Evolutionary conservation across 2,797 vertebrate species (phyloP).

Genomic region (Clamator glandarius): DNA sequence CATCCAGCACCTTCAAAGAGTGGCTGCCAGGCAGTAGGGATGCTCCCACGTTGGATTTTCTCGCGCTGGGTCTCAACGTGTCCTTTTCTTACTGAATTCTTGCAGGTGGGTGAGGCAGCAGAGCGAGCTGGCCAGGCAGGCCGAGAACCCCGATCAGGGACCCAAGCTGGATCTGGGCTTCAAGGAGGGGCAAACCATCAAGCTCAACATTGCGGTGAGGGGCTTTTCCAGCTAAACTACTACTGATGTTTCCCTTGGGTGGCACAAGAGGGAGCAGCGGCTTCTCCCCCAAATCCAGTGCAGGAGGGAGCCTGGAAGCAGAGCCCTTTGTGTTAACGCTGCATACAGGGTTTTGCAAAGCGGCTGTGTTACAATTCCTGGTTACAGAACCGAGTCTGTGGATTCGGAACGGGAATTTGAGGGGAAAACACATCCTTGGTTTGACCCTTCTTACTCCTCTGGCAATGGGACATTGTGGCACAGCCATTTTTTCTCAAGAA

Average conservation of each 20-base stretch:
- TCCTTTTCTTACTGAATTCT: not conserved
- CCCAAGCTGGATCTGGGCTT: slow-evolving; percentile 95
- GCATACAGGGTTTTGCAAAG: not conserved
- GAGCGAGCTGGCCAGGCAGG: slow-evolving; percentile 88
- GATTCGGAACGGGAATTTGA: not conserved
- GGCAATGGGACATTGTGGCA: fast-evolving
- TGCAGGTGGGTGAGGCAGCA: slow-evolving; percentile 96
- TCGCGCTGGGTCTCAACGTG: fast-evolving
- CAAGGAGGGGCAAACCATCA: slow-evolving; percentile 98
- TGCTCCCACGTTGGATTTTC: not conserved
- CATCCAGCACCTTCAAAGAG: not conserved
- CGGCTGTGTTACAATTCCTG: not conserved
- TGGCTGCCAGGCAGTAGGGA: not conserved
- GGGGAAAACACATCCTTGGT: not conserved
- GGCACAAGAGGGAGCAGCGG: not conserved
- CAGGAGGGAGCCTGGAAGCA: not conserved
- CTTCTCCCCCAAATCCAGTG: fast-evolving
- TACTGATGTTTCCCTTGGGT: fast-evolving
- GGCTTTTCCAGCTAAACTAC: not conserved
- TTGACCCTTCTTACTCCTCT: not conserved
- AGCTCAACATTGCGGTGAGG: slow-evolving; percentile 94
- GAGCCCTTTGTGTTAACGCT: fast-evolving
- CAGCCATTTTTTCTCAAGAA: not conserved
- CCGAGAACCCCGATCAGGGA: slow-evolving; percentile 80
- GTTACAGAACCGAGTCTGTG: not conserved